These are phyloP conservation scores for Junonia oenone DNA, from an alignment of 2,888 invertebrate genomes.

Conservation along the genomic window DNA sequence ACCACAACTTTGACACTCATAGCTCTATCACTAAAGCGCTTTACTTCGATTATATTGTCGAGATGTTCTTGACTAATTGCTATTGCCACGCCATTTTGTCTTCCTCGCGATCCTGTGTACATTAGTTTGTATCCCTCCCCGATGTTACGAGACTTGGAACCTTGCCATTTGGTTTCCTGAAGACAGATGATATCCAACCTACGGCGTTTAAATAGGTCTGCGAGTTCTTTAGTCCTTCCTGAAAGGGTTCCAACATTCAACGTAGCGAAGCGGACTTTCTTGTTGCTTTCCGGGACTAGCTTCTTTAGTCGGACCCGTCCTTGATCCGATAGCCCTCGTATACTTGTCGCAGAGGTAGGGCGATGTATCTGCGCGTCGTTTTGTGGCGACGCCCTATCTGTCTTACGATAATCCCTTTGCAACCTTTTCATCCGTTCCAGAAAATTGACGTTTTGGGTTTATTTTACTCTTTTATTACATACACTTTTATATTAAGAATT, in stretches of 20 bases:
- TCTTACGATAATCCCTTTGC: background rate
- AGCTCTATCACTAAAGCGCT: background rate
- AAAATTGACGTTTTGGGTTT: background rate
- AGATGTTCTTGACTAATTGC: background rate
- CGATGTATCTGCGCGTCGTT: background rate
- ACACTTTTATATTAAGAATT: no score
- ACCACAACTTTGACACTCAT: background rate
- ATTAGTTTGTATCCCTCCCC: slow-evolving; percentile 7
- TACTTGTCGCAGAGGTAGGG: slow-evolving; percentile 1
- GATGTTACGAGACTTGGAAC: background rate
- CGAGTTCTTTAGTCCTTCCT: background rate
- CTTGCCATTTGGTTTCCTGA: background rate
- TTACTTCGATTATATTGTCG: background rate
- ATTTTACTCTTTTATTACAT: background rate
- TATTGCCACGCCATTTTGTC: background rate
- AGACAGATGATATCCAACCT: background rate
- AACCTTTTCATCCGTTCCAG: background rate
- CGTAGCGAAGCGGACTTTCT: background rate
- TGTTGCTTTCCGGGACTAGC: background rate
- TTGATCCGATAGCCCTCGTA: background rate
- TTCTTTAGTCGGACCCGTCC: background rate
- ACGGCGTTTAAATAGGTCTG: background rate
- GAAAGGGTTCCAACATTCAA: background rate
- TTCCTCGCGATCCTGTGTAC: background rate
- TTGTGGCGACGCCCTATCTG: slow-evolving; percentile 3